phyloP scores from a whole-genome alignment of 2,888 invertebrate genomes.

The Heliconius cydno region DNA sequence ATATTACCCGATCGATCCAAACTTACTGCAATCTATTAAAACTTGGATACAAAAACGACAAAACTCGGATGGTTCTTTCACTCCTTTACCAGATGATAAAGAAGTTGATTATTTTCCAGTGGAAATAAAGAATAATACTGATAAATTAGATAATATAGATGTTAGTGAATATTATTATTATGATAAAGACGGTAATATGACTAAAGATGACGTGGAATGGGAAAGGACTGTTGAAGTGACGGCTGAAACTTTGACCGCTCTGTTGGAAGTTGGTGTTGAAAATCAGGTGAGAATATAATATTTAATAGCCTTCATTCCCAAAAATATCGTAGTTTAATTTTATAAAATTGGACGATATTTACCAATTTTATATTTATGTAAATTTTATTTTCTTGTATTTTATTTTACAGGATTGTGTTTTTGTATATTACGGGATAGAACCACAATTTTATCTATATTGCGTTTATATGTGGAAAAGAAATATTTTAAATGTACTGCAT shows the following conservation, averaged over 20 bases:
- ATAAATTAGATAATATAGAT: slow-evolving; percentile 65
- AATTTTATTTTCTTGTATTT: too few relatives aligned
- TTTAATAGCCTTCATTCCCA: not conserved
- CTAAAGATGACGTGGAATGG: slow-evolving; percentile 74
- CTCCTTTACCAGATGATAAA: slow-evolving; percentile 83
- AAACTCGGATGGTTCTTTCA: slow-evolving; percentile 84
- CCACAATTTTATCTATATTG: too few relatives aligned
- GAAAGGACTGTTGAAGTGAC: slow-evolving; percentile 85
- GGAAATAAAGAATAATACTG: slow-evolving; percentile 67
- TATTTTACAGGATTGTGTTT: too few relatives aligned
- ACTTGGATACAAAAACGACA: slow-evolving; percentile 85
- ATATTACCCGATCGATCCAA: slow-evolving; percentile 85
- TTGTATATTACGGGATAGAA: too few relatives aligned
- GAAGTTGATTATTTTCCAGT: slow-evolving; percentile 80
- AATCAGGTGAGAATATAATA: slow-evolving; percentile 70
- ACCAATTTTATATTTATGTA: too few relatives aligned
- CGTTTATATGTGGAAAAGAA: too few relatives aligned
- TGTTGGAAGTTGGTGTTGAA: slow-evolving; percentile 85
- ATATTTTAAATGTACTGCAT: too few relatives aligned
- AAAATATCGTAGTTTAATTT: not conserved
- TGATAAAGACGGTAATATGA: slow-evolving; percentile 80
- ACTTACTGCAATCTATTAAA: slow-evolving; percentile 83
- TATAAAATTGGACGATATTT: too few relatives aligned
- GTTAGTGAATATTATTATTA: slow-evolving; percentile 80
- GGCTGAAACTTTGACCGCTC: slow-evolving; percentile 84